phyloP scores from a whole-genome alignment of 2,797 vertebrate species.

The Falco naumanni region DNA sequence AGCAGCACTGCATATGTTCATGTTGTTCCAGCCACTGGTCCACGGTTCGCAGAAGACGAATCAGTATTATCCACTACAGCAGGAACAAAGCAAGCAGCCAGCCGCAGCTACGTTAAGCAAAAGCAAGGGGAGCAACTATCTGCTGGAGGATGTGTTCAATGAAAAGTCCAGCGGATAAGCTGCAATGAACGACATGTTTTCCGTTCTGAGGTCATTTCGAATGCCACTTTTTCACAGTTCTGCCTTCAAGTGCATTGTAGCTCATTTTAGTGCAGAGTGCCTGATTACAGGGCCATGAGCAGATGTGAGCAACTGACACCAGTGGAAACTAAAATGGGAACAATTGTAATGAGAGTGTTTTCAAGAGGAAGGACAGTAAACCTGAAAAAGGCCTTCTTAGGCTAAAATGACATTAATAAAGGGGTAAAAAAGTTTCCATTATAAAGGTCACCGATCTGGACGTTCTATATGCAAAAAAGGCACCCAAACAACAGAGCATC shows the following conservation, averaged over 20 bases:
- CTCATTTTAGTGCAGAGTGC: background rate
- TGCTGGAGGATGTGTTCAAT: background rate
- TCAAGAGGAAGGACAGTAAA: background rate
- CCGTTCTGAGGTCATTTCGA: background rate
- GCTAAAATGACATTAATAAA: background rate
- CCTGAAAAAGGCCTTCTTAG: background rate
- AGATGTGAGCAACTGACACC: background rate
- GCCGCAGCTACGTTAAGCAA: fast-evolving
- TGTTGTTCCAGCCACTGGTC: background rate
- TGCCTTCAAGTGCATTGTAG: background rate
- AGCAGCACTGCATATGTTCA: background rate
- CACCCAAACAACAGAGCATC: background rate
- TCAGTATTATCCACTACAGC: background rate
- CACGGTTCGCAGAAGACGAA: background rate
- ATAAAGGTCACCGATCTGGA: background rate
- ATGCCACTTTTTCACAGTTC: background rate
- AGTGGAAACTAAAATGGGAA: background rate
- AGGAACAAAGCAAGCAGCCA: background rate
- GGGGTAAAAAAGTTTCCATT: fast-evolving
- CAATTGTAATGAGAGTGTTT: background rate
- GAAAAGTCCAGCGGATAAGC: background rate
- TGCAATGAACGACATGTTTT: fast-evolving
- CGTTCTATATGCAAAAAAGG: background rate
- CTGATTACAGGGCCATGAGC: background rate
- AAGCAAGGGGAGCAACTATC: fast-evolving